phyloP scores from a whole-genome alignment of 2,113 vertebrate species.

The Herpetotheres cachinnans region DNA sequence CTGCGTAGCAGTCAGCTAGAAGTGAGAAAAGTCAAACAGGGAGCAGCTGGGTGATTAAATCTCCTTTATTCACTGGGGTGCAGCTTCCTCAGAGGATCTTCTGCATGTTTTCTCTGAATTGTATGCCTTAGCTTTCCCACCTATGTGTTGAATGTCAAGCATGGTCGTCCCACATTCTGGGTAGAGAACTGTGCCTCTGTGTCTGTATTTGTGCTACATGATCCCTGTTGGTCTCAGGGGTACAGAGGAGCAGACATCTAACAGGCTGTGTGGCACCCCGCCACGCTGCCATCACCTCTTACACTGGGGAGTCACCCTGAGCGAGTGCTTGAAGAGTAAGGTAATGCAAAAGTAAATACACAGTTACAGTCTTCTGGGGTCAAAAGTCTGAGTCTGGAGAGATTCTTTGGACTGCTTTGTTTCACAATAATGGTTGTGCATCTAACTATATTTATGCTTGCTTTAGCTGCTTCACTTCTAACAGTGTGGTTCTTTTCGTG shows the following conservation, averaged over 20 bases:
- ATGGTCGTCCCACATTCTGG: background rate
- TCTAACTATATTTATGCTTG: background rate
- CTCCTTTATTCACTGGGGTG: background rate
- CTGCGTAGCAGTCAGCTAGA: background rate
- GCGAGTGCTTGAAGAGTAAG: background rate
- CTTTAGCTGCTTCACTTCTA: background rate
- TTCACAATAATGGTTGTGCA: background rate
- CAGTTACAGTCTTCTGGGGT: background rate
- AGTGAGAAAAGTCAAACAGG: background rate
- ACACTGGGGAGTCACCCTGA: accelerated
- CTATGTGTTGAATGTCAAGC: accelerated
- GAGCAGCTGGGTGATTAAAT: background rate
- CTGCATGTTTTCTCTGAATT: background rate
- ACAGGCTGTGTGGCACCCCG: background rate
- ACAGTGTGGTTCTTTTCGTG: background rate
- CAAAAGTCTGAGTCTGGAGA: background rate
- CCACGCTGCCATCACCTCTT: background rate
- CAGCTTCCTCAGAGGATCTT: background rate
- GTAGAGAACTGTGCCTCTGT: background rate
- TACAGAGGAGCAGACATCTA: background rate
- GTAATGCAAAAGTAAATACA: background rate
- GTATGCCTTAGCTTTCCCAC: background rate
- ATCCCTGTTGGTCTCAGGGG: background rate
- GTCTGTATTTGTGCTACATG: accelerated
- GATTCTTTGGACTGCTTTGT: background rate